Percentiles rank a stretch among this genome's conserved stretches.
These are phyloP conservation scores for Saturnia japonica DNA, from an alignment of 2,888 invertebrate species.

Conservation along the genomic window DNA sequence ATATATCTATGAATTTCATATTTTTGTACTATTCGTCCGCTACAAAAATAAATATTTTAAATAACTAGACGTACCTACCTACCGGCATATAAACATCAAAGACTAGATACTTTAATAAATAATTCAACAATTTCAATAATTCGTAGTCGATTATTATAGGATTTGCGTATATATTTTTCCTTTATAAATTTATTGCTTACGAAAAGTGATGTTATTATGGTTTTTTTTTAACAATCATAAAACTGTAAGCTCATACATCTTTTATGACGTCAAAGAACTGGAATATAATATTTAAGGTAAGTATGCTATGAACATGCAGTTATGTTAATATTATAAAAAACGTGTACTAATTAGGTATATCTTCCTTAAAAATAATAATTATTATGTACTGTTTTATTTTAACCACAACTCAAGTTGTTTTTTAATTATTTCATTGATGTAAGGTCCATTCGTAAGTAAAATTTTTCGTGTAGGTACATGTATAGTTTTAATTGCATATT, in stretches of 20 bases:
- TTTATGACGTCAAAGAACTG: not conserved
- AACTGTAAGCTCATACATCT: no score
- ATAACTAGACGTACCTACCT: no score
- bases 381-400: not conserved
- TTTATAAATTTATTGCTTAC: no score
- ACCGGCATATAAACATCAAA: no score
- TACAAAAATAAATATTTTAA: no score
- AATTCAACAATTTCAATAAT: no score
- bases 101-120: no score
- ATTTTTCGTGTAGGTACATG: not conserved
- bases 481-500: slow-evolving; percentile 2
- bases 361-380: not conserved
- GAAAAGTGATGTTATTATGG: no score
- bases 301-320: not conserved
- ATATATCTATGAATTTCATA: not conserved
- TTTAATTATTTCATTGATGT: not conserved
- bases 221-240: no score
- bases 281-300: not conserved
- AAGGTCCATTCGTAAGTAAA: not conserved
- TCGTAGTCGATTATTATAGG: no score
- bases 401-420: not conserved
- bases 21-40: not conserved
- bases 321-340: not conserved
- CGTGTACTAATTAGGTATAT: not conserved
- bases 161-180: no score